Evolutionary conservation across 2,888 invertebrate genomes (phyloP), one percentile per base, ranked within the genome.

Genomic region (Cephus pygmeus): DNA sequence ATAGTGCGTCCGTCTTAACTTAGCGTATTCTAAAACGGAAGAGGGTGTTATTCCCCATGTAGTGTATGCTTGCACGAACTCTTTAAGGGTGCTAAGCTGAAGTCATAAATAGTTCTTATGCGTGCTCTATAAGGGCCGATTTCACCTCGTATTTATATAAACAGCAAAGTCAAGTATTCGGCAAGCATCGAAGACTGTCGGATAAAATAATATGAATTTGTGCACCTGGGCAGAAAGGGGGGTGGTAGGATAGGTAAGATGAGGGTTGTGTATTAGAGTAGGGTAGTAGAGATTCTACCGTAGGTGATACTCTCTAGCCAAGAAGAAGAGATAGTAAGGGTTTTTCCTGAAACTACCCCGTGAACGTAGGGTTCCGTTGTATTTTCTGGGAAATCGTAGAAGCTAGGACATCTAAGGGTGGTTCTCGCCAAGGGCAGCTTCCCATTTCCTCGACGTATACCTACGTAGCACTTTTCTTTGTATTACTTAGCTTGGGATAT

Each of bases 401-500:
- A 56, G 56, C 56, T 56, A 56, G 56, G 56, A 56, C 56, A 56
- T 56, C 56, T 23, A 56, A 56, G 56, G 56, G 23, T 23, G 56
- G 56, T 56, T 56, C 23, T 56, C 23, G 56, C 56, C 56, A 56
- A 56, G 56, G 56, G 56, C 56, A 56, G 56, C 56, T 56, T 56
- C 56, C 56, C 56, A 56, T 56, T 56, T 56, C 9, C 56, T 56
- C 56, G 23, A 56, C 56, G 56, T 56, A 56, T 56, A 56, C 56
- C 56, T 34, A 71, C 31, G 86, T 88, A 88, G 89, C 88, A 90
- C 90, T 91, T 88, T 89, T 89, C 87, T 89, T 88, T 87, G 90
- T 90, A 90, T 90, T 90, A 90, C 90, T 91, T 90, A 90, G 90
- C 87, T 85, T 82, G 84, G 85, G 86, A 88, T 88, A 86, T 88